Conservation (phyloP, 2,888 invertebrate genomes). For the Phyto melanocephala region DNA sequence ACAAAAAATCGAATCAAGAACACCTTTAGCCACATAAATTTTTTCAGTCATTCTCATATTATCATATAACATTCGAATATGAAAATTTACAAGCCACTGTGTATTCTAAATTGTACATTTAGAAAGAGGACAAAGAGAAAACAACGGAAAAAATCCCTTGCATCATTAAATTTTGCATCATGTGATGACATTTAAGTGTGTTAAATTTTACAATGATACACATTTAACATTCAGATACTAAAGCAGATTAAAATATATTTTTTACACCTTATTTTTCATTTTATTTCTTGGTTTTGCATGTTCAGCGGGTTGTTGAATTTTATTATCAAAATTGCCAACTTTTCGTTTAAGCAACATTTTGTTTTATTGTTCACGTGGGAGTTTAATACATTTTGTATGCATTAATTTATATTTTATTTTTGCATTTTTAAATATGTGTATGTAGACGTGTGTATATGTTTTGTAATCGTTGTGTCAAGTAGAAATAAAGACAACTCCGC, state of each 20-base stretch:
- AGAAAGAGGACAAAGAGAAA: not conserved
- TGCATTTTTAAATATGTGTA: not conserved
- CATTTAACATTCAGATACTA: not conserved
- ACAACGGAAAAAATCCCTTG: slow-evolving; percentile 4
- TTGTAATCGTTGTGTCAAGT: not conserved
- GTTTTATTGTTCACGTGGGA: slow-evolving; percentile 8
- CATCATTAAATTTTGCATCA: slow-evolving; percentile 43
- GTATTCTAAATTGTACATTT: too few species aligned
- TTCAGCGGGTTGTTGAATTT: slow-evolving; percentile 6
- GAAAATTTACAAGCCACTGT: too few species aligned
- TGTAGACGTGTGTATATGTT: too few species aligned
- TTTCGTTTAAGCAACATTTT: not conserved
- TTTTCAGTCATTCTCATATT: too few species aligned
- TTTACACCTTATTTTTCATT: not conserved
- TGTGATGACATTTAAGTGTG: slow-evolving; percentile 32
- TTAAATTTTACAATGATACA: slow-evolving; percentile 8
- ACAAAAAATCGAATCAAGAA: too few species aligned
- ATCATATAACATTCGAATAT: too few species aligned
- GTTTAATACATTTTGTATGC: slow-evolving; percentile 1
- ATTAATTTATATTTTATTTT: not conserved
- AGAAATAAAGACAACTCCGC: not conserved
- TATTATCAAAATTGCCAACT: not conserved
- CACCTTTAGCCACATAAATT: too few species aligned
- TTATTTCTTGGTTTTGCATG: not conserved
- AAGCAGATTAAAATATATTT: not conserved